Conservation (phyloP, 2,113 vertebrate species). For the Eurypyga helias region DNA sequence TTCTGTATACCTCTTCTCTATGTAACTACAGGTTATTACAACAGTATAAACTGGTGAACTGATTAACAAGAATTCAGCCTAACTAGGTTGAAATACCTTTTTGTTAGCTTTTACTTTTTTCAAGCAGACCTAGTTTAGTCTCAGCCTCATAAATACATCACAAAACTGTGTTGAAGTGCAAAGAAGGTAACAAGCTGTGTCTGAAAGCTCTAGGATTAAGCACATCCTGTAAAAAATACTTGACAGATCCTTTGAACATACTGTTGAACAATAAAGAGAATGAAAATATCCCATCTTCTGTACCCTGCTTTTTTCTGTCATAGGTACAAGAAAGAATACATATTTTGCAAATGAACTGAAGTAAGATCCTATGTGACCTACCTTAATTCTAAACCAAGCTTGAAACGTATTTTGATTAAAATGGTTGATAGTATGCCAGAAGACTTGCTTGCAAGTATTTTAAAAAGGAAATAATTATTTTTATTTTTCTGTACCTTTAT, state of each 20-base stretch:
- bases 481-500: neutral
- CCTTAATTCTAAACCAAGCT: slow-evolving; percentile 60
- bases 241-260: slow-evolving; percentile 51
- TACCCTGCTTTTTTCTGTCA: neutral
- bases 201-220: slow-evolving; percentile 73
- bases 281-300: neutral
- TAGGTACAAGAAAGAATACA: neutral
- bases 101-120: slow-evolving; percentile 49
- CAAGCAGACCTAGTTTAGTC: slow-evolving; percentile 60
- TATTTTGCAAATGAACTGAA: slow-evolving; percentile 3
- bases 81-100: slow-evolving; percentile 30
- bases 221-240: slow-evolving; percentile 48
- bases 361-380: slow-evolving; percentile 12
- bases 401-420: slow-evolving; percentile 14
- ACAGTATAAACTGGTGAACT: neutral
- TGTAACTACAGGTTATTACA: neutral
- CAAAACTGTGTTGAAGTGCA: slow-evolving; percentile 48
- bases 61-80: slow-evolving; percentile 5
- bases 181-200: slow-evolving; percentile 70
- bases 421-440: slow-evolving; percentile 41
- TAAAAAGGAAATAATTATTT: neutral
- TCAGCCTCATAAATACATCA: slow-evolving; percentile 57
- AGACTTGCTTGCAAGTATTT: slow-evolving; percentile 28
- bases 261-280: neutral
- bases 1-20: neutral